Conservation (phyloP, 2,113 vertebrate species). For the Podarcis cretensis region DNA sequence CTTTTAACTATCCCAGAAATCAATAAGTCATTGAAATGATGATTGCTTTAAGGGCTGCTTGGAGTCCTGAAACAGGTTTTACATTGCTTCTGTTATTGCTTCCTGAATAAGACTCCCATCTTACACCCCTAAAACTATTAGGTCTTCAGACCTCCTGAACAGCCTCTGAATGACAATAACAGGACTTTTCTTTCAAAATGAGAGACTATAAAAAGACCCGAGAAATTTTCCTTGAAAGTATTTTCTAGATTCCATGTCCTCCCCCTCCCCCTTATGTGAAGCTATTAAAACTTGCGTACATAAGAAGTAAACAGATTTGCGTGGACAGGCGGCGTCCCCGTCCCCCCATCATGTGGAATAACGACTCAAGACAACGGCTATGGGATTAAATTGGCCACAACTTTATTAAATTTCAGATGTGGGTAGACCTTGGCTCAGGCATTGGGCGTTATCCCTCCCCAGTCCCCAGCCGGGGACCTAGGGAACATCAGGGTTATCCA, state of each 20-base stretch:
- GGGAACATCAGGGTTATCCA: no score
- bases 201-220: background rate
- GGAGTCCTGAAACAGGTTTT: conserved; percentile 2
- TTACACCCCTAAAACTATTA: conserved; percentile 14
- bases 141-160: background rate
- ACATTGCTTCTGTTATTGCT: conserved; percentile 17
- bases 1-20: conserved; percentile 21
- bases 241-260: background rate
- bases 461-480: no score
- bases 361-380: no score
- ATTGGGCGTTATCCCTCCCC: no score
- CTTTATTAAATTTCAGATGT: no score
- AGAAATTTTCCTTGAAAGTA: background rate
- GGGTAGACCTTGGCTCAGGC: no score
- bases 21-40: conserved; percentile 29
- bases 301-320: background rate
- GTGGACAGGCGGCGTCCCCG: no score
- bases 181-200: background rate
- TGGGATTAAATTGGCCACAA: no score
- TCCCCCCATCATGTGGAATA: no score
- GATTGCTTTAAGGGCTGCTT: conserved; percentile 15
- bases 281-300: background rate
- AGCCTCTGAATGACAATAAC: background rate
- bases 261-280: background rate
- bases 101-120: background rate